phyloP scores from a whole-genome alignment of 2,888 invertebrate genomes.

The Drosophila ustulata region DNA sequence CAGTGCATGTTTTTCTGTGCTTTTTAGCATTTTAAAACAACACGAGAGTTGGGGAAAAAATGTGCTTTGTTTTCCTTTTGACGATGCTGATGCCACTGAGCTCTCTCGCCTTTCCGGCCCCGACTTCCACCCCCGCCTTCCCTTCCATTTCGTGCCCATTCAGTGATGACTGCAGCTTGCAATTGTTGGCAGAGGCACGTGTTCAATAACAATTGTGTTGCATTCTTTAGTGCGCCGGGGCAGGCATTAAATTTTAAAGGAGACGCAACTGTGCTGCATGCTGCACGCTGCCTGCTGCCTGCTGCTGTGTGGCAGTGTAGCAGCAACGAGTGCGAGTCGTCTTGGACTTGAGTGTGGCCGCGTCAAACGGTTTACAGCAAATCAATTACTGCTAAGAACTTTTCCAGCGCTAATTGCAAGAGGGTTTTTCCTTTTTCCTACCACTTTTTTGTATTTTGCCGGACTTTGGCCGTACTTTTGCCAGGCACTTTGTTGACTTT shows the following conservation, averaged over 20 bases:
- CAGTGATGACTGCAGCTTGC: constrained; percentile 28
- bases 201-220: constrained; percentile 77
- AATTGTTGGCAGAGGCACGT: constrained; percentile 56
- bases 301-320: background rate
- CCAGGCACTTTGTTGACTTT: constrained; percentile 68
- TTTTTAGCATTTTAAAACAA: constrained; percentile 56
- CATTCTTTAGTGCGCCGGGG: constrained; percentile 66
- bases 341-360: constrained; percentile 25
- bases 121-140: background rate
- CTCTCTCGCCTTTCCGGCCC: constrained; percentile 16
- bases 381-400: constrained; percentile 74
- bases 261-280: constrained; percentile 11
- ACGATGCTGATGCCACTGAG: constrained; percentile 52
- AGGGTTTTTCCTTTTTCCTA: constrained; percentile 34
- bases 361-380: constrained; percentile 76
- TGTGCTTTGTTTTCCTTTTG: constrained; percentile 75
- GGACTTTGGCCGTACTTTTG: constrained; percentile 40
- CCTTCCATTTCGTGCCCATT: constrained; percentile 17
- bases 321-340: constrained; percentile 1
- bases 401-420: constrained; percentile 72
- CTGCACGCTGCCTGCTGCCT: background rate
- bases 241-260: constrained; percentile 68
- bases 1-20: constrained; percentile 19
- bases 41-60: constrained; percentile 38
- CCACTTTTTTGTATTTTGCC: constrained; percentile 12